Evolutionary conservation across 2,888 invertebrate species (phyloP), one percentile per base, ranked within the genome.

Genomic region (Gerosis bhagava): DNA sequence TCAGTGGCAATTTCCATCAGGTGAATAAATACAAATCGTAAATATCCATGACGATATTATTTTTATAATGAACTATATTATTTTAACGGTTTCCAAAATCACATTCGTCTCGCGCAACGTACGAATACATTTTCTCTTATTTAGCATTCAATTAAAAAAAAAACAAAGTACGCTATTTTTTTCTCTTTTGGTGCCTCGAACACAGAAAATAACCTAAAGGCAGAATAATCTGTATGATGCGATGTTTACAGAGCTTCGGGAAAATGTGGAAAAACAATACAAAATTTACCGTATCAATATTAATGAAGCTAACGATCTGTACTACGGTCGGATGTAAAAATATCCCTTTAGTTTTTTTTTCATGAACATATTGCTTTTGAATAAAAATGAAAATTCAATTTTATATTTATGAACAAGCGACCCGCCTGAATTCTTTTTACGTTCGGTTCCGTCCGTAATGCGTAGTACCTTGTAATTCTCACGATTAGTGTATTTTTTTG

Each of bases 151-250:
- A n/a, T n/a, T n/a, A n/a, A n/a, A n/a, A n/a, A 26, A 41, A 35
- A 41, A 40, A 51, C 12, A 37, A 36, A 41, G 42, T 10, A 10
- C 16, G 17, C 11, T 16, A 32, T n/a, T n/a, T 22, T 31, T 45
- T 42, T 41, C 28, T 26, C 35, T 32, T 47, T 37, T 24, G 37
- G 35, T 35, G 22, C 7, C 13, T 13, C n/a, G 25, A 34, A 26
- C 26, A 11, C 25, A 26, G 44, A 43, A 54, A 53, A 54, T 13
- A 45, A 54, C 62, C 60, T 50, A 15, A 43, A 59, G 62, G 58
- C 43, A 37, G 57, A 57, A 59, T 64, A 62, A 64, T 62, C 61
- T 60, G 56, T 55, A 58, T 59, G 52, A 48, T 55, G 42, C 50
- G 48, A 54, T 58, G 51, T 54, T 54, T 34, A 46, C 54, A 44